These are phyloP conservation scores for Dolichoris vasculosae DNA, from an alignment of 1,140 invertebrate genomes.

Conservation along the genomic window DNA sequence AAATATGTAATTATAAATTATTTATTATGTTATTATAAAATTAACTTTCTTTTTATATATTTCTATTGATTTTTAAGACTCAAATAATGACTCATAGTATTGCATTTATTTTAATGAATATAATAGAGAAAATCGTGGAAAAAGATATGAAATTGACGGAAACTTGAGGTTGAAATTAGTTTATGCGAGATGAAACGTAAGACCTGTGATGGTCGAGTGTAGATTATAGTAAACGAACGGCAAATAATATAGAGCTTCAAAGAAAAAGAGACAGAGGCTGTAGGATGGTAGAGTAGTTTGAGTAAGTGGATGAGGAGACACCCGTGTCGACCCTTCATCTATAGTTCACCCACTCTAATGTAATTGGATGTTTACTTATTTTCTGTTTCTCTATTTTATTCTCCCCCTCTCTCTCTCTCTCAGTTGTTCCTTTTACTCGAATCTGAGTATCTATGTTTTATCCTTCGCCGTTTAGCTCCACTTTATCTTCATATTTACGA, in stretches of 20 bases:
- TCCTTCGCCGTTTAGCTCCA: neutral
- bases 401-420: constrained; percentile 1
- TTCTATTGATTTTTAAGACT: too few species aligned
- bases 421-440: neutral
- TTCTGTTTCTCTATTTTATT: constrained; percentile 13
- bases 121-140: neutral
- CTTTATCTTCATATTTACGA: neutral
- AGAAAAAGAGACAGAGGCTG: neutral
- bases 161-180: constrained; percentile 49
- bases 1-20: too few species aligned
- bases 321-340: neutral
- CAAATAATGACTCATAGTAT: too few species aligned
- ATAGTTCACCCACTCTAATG: constrained; percentile 36
- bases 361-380: constrained; percentile 52
- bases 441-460: neutral
- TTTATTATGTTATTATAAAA: too few species aligned
- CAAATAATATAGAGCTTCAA: neutral
- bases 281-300: neutral
- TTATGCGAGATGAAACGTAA: constrained; percentile 36
- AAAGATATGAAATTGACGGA: neutral
- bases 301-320: neutral
- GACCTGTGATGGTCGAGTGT: neutral
- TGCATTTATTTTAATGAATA: neutral
- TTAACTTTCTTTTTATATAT: too few species aligned
- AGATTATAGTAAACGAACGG: constrained; percentile 35